A percentile compares a stretch with the other conserved stretches of the same genome.
Evolutionary conservation across 2,888 invertebrate species (phyloP).

Genomic region (Apamea epomidion): DNA sequence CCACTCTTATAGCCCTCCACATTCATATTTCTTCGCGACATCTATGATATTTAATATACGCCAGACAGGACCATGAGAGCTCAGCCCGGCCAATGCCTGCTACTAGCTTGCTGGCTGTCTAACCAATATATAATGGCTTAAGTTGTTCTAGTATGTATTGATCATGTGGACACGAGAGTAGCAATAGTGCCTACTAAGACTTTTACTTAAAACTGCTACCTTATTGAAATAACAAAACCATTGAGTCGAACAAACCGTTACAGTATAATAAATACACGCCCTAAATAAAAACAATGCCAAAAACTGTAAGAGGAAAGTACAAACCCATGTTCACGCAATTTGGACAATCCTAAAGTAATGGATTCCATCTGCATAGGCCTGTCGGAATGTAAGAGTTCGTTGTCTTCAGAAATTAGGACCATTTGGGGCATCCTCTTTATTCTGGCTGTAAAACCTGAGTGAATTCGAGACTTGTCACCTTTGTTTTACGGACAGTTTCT

Average conservation of each 20-base stretch:
- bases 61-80: neutral
- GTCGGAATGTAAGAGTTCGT: conserved; percentile 65
- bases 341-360: conserved; percentile 47
- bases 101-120: neutral
- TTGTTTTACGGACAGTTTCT: conserved; percentile 64
- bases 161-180: neutral
- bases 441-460: conserved; percentile 66
- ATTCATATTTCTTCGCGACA: neutral
- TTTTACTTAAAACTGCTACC: neutral
- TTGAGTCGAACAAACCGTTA: conserved; percentile 12
- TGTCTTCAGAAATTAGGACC: conserved; percentile 72
- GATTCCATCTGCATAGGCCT: conserved; percentile 63
- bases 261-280: conserved; percentile 18
- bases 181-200: neutral
- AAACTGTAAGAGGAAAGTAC: conserved; percentile 47
- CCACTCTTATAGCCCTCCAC: neutral
- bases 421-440: conserved; percentile 75
- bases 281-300: conserved; percentile 50
- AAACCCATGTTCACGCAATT: conserved; percentile 50
- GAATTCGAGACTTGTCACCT: conserved; percentile 69
- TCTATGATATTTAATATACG: neutral
- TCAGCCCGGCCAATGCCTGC: neutral
- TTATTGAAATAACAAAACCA: conserved; percentile 18
- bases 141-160: neutral
- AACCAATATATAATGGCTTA: neutral